Percentiles rank a stretch among this genome's conserved stretches.
Evolutionary conservation across 2,113 vertebrate species (phyloP).

Genomic region (Oryzias curvinotus): DNA sequence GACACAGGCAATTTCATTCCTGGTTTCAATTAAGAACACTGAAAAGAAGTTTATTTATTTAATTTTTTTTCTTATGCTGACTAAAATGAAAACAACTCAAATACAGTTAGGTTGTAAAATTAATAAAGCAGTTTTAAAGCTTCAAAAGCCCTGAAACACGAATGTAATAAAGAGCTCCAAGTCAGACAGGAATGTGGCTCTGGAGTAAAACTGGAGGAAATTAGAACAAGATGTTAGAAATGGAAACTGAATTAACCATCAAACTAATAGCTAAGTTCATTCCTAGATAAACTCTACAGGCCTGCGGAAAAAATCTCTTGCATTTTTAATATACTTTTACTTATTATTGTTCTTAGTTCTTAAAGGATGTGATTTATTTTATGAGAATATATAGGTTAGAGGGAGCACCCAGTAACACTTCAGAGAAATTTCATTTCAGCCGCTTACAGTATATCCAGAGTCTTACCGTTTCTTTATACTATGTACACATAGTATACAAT

Average conservation of each 20-base stretch:
- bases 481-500: no score
- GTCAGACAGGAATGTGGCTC: background rate
- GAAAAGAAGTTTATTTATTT: background rate
- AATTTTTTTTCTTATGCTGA: constrained; percentile 1
- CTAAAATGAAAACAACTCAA: background rate
- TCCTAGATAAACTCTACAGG: background rate
- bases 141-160: background rate
- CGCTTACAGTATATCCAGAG: no score
- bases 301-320: no score
- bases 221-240: background rate
- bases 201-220: background rate
- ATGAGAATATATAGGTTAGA: no score
- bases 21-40: background rate
- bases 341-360: no score
- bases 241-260: background rate
- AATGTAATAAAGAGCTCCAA: background rate
- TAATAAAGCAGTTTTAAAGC: background rate
- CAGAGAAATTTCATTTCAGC: no score
- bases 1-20: background rate
- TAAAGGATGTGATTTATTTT: no score
- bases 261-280: background rate
- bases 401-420: no score
- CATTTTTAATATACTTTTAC: no score
- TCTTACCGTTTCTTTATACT: no score
- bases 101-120: background rate